Base-by-base conservation (phyloP, 2,888 invertebrate species). In the Galeopsomyia nigrocyanea region DNA sequence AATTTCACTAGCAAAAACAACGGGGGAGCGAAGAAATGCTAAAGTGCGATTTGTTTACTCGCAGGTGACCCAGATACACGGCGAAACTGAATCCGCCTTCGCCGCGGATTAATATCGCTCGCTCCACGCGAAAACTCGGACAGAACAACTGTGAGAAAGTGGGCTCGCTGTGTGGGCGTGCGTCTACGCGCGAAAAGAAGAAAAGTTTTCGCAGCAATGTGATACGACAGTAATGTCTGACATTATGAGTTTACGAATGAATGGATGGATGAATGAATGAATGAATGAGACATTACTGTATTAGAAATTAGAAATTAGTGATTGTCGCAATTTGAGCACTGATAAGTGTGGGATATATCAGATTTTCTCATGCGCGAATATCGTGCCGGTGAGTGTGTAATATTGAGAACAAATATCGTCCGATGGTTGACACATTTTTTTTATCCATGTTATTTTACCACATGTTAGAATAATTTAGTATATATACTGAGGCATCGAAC, bases 81-180 rank as follows among this genome's bases (percentile, higher is more conserved):
- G 64, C 51, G 63, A 58, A 68, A 71, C 13, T 53, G 49, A 61
- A 62, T 71, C 61, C 68, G 55, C 64, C 71, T 68, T 60, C 76
- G 73, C 75, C 7, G 75, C 75, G 57, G 53, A 73, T 74, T 73
- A 76, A 80, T 80, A 76, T 78, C 80, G 78, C 80, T 78, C 80
- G 78, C 80, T 80, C 77, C 73, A 71, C 14, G 56, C 14, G 47
- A 66, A 62, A 61, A 66, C 50, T 49, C 31, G 39, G 53, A 16
- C 46, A 19, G 51, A 26, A 5, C 5, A 26, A 26, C 26, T 19
- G n/a, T 58, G 71, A 50, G 71, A 74, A 74, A 74, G 68, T 71
- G 68, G 71, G n/a, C 63, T 46, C 57, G 51, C 14, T 22, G 17
- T 51, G 39, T 26, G 51, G 21, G 7, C 26, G 46, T 21, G 53